Conservation (phyloP, 2,797 vertebrate species). For the Rallus crepitans region DNA sequence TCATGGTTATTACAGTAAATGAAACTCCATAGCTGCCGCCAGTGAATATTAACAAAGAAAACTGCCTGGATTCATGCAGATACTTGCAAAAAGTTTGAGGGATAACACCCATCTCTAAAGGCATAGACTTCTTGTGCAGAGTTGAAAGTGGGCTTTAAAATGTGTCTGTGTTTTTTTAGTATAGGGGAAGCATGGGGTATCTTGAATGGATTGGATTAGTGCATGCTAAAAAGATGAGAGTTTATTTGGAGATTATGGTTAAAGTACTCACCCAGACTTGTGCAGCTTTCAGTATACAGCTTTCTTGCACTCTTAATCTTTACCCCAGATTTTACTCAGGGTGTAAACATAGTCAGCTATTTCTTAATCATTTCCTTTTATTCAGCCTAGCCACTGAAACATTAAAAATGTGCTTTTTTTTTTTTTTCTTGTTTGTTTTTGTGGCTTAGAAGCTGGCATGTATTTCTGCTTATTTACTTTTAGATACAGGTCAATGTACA, state of each 20-base stretch:
- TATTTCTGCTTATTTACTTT: not conserved
- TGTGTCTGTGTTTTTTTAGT: not conserved
- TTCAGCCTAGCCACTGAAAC: not conserved
- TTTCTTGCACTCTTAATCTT: not conserved
- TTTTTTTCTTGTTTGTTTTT: not conserved
- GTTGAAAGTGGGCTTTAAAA: not conserved
- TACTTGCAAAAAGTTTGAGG: not conserved
- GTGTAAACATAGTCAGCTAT: not conserved
- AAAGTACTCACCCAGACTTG: not conserved
- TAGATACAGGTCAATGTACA: not conserved
- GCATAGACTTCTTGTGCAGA: not conserved
- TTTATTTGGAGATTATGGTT: not conserved
- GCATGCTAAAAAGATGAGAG: not conserved
- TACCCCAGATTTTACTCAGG: constrained; percentile 48
- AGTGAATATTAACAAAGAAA: not conserved
- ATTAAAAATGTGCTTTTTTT: not conserved
- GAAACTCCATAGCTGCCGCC: not conserved
- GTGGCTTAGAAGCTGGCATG: not conserved
- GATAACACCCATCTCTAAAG: not conserved
- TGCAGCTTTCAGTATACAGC: not conserved
- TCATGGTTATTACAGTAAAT: not conserved
- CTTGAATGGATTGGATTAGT: not conserved
- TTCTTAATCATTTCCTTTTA: constrained; percentile 63
- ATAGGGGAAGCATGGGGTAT: not conserved
- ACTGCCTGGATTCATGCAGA: not conserved